These are phyloP conservation scores for Sarotherodon lohbergeri DNA, from an alignment of 2,113 vertebrate genomes.

Conservation along the genomic window DNA sequence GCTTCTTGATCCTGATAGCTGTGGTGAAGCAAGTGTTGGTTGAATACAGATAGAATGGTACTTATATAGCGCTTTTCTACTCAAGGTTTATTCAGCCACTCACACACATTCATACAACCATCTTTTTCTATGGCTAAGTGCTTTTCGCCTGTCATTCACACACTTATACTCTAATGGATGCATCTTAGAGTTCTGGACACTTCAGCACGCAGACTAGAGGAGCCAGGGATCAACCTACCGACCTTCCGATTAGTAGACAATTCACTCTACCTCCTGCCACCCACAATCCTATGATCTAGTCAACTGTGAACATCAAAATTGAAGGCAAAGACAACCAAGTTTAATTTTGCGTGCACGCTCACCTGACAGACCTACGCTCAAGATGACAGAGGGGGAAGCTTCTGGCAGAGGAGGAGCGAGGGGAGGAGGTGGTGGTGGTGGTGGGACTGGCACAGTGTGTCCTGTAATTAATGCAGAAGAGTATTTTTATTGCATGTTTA, in stretches of 20 bases:
- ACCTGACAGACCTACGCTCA: constrained; percentile 91
- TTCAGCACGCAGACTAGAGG: not conserved
- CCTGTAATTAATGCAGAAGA: constrained; percentile 61
- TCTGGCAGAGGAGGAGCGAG: constrained; percentile 82
- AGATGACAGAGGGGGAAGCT: constrained; percentile 83
- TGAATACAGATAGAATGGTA: not conserved
- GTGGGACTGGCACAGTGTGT: constrained; percentile 53
- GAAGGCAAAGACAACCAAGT: not conserved
- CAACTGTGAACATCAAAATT: not conserved
- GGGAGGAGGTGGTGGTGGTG: constrained; percentile 68
- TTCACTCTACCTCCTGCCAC: not conserved
- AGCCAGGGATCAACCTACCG: not conserved
- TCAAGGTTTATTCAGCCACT: fast-evolving
- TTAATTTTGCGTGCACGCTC: not conserved
- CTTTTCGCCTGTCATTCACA: fast-evolving
- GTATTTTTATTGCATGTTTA: not conserved
- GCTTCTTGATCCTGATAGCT: constrained; percentile 98
- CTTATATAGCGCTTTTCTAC: not conserved
- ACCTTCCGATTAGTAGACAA: not conserved
- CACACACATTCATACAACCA: fast-evolving
- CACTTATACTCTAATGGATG: not conserved
- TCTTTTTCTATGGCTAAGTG: not conserved
- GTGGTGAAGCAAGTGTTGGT: not conserved
- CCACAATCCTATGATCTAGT: not conserved
- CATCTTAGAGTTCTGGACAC: not conserved